phyloP scores from a whole-genome alignment of 2,113 vertebrate genomes.

The Lanius collurio region DNA sequence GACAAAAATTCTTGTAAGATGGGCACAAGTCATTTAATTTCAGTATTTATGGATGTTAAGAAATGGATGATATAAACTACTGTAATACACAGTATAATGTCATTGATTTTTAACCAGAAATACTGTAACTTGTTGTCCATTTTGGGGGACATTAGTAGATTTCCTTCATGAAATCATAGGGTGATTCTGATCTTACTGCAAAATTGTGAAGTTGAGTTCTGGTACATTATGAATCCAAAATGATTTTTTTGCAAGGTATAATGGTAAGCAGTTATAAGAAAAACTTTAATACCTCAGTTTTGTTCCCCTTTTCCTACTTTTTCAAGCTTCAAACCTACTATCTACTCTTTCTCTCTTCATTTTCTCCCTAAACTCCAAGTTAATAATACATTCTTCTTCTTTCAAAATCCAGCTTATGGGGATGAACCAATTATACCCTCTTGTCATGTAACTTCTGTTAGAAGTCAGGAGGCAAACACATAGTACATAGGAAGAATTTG shows the following conservation, averaged over 20 bases:
- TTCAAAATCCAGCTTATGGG: background rate
- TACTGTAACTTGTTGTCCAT: background rate
- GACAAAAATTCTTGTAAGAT: background rate
- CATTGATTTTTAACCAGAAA: background rate
- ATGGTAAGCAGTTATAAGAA: background rate
- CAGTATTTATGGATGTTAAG: background rate
- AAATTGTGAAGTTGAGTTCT: background rate
- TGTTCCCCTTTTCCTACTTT: background rate
- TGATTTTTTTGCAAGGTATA: background rate
- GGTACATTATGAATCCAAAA: background rate
- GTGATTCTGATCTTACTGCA: background rate
- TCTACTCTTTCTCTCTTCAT: background rate
- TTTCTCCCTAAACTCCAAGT: background rate
- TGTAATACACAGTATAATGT: background rate
- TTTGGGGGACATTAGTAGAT: background rate
- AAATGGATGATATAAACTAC: background rate
- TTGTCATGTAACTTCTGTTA: background rate
- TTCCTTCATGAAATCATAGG: background rate
- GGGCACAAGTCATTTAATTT: background rate
- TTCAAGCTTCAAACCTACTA: background rate
- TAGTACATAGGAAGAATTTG: background rate
- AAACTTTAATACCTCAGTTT: background rate
- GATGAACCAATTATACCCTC: background rate
- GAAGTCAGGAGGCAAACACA: background rate
- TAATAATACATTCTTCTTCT: background rate